These are phyloP conservation scores for Ophion costatus DNA, from an alignment of 2,888 invertebrate species.

Conservation along the genomic window DNA sequence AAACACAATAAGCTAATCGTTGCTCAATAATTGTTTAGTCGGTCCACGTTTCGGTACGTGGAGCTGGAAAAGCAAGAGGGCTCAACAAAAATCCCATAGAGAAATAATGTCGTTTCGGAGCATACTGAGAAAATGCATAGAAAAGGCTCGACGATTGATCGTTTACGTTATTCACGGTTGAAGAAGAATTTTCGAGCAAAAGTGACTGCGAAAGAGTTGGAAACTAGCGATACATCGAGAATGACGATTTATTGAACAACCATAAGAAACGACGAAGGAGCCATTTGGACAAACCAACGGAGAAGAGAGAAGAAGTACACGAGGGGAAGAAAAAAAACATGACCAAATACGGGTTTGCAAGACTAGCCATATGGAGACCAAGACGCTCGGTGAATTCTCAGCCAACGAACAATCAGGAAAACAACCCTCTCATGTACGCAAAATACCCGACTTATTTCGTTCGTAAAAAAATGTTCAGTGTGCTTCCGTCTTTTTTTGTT, in stretches of 20 bases:
- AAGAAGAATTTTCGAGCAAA: conserved; percentile 39
- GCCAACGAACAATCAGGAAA: conserved; percentile 81
- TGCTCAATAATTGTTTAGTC: conserved; percentile 18
- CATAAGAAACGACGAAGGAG: conserved; percentile 23
- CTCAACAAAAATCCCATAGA: neutral
- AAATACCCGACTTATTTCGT: conserved; percentile 66
- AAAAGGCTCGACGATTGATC: conserved; percentile 75
- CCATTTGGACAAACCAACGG: neutral
- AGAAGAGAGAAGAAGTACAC: conserved; percentile 39
- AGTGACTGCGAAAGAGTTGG: neutral
- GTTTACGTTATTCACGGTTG: conserved; percentile 71
- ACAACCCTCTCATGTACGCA: conserved; percentile 83
- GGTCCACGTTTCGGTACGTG: neutral
- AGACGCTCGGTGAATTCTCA: conserved; percentile 79
- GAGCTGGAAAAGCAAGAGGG: neutral
- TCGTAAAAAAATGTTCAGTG: conserved; percentile 49
- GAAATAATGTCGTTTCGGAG: conserved; percentile 75
- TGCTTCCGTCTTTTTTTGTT: conserved; percentile 48
- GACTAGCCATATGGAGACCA: conserved; percentile 81
- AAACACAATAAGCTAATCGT: conserved; percentile 23
- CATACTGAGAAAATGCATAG: conserved; percentile 76
- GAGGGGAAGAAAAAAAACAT: conserved; percentile 67
- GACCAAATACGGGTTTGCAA: conserved; percentile 82
- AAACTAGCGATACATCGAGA: conserved; percentile 3
- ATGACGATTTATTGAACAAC: conserved; percentile 43